A percentile compares a stretch with the other conserved stretches of the same genome.
phyloP scores from a whole-genome alignment of 2,888 invertebrate genomes.

The Anarsia innoxiella region DNA sequence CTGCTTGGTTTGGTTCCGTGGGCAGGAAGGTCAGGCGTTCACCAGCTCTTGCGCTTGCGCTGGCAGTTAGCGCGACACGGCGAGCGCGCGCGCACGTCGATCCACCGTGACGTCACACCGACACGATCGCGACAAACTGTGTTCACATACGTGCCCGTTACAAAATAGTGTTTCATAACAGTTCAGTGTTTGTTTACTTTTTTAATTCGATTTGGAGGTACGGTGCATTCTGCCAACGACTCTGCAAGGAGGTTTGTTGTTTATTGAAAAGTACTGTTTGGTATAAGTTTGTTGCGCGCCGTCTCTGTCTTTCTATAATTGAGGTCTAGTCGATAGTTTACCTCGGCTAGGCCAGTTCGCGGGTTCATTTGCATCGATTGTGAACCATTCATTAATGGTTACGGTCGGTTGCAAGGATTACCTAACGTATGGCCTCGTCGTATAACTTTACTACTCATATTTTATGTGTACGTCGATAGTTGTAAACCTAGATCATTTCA shows the following conservation, averaged over 20 bases:
- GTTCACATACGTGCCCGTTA: conserved; percentile 60
- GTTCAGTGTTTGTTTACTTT: conserved; percentile 56
- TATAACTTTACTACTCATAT: no score
- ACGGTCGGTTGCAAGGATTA: conserved; percentile 55
- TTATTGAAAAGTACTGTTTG: no score
- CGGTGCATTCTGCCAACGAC: conserved; percentile 41
- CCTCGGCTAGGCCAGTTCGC: conserved; percentile 34
- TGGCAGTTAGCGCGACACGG: conserved; percentile 63
- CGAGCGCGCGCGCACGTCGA: conserved; percentile 56
- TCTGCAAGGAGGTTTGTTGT: conserved; percentile 55
- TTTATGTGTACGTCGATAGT: no score
- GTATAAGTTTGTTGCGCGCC: conserved; percentile 19
- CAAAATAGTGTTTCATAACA: conserved; percentile 51
- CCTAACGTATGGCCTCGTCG: no score
- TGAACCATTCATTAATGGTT: conserved; percentile 56
- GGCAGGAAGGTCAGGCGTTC: conserved; percentile 70
- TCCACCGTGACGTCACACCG: conserved; percentile 25
- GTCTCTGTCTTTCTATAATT: conserved; percentile 32
- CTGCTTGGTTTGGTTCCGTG: conserved; percentile 58
- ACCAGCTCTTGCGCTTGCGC: conserved; percentile 39
- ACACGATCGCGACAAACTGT: conserved; percentile 51
- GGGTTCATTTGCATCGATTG: conserved; percentile 56
- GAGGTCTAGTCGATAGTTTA: conserved; percentile 42
- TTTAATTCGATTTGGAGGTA: conserved; percentile 33
- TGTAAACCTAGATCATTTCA: no score